Evolutionary conservation across 2,113 vertebrate genomes (phyloP), one percentile per base, ranked within the genome.

Genomic region (Thermophis baileyi): DNA sequence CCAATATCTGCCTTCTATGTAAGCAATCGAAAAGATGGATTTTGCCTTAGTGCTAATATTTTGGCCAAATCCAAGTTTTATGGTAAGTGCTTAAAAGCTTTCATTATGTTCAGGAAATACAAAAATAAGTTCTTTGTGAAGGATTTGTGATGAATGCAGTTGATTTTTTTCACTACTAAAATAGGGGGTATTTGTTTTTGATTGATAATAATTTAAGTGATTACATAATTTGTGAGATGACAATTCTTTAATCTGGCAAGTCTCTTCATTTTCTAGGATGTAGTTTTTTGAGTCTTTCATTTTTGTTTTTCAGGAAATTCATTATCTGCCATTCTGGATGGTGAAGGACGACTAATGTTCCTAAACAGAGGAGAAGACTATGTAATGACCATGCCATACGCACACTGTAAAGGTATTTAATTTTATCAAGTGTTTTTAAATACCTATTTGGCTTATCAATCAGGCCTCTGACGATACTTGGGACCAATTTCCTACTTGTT

Each of bases 41-140:
- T 99, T 98, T 99, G 99, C 97, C 98, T 99, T 96, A 99, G 99
- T 94, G 99, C 99, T 74, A 99, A 99, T 97, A 99, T 99, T 97
- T 98, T 99, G 89, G 99, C 99, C 95, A 99, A 99, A 97, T 99
- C 99, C 85, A 99, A 99, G 96, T 99, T 99, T 96, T 99, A 99
- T 7, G 99, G 99, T 99, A 97, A 97, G 94, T 96, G 94, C 88
- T 7, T 6, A 89, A 35, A 88, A 55, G 35, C 20, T 8, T 74
- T 51, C 60, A 20, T 3, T 55, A 18, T 4, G 7, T 90, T 87
- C 14, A 63, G 2, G 40, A 54, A 57, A 46, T 57, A 55, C 53
- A n/a, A 86, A 86, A 86, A 57, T 12, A 22, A 27, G 20, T 47
- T 46, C 11, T 87, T 49, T n/a, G 47, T 90, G 44, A 49, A 49